phyloP scores from a whole-genome alignment of 2,888 invertebrate species.

The Heliconius aoede region DNA sequence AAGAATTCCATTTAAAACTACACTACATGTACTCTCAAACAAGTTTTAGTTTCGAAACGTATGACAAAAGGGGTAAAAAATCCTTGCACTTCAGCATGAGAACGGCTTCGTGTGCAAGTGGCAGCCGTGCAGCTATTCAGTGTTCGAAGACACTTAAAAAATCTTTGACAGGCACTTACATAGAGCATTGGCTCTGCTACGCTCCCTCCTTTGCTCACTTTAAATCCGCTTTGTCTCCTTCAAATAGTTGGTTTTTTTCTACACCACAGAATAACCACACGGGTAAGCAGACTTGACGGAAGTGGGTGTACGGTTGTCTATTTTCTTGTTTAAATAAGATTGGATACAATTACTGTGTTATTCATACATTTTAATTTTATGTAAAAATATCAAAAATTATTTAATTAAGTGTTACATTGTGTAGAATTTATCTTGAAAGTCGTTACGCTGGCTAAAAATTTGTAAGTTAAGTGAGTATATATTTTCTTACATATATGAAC shows the following conservation, averaged over 20 bases:
- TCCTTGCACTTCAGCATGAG: slow-evolving; percentile 52
- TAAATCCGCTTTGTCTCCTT: slow-evolving; percentile 55
- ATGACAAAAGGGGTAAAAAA: slow-evolving; percentile 50
- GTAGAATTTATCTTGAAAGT: background rate
- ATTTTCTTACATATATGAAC: background rate
- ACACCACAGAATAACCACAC: slow-evolving; percentile 29
- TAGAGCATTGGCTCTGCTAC: slow-evolving; percentile 47
- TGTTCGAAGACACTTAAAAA: slow-evolving; percentile 74
- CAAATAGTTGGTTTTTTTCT: slow-evolving; percentile 39
- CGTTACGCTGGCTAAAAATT: background rate
- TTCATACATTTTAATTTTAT: background rate
- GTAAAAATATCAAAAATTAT: background rate
- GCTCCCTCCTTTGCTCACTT: slow-evolving; percentile 46
- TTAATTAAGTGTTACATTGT: too few relatives aligned
- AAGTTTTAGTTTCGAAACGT: slow-evolving; percentile 41
- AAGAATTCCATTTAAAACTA: slow-evolving; percentile 38
- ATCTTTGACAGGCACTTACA: slow-evolving; percentile 75
- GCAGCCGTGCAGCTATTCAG: slow-evolving; percentile 64
- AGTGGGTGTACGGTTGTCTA: slow-evolving; percentile 1
- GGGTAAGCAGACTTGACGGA: slow-evolving; percentile 13
- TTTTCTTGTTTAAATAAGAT: background rate
- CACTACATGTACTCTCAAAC: slow-evolving; percentile 41
- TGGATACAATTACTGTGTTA: too few relatives aligned
- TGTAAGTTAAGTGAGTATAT: background rate
- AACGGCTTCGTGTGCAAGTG: slow-evolving; percentile 77